Base-by-base conservation (phyloP, 1,140 invertebrate species). In the Drosophila setifemur region DNA sequence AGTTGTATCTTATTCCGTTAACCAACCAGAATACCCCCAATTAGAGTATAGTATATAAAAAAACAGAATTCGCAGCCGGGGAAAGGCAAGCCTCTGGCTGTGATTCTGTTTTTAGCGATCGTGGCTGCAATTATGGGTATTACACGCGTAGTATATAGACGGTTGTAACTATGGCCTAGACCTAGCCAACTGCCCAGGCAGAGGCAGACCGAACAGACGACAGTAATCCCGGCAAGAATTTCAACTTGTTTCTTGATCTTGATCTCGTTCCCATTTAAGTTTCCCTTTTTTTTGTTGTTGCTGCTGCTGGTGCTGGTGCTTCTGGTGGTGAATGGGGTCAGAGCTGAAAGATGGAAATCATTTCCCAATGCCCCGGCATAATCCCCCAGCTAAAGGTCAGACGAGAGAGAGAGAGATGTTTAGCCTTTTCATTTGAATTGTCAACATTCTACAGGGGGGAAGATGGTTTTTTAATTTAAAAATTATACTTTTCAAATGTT, bases 211-310 rank as follows among this genome's bases (percentile, higher is more conserved):
- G 19, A 21, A 28, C 47, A 14, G 28, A 6, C 16, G 45, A 44
- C 25, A 47, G 42, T 47, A 49, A 70, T 69, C 64, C 64, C 49
- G 33, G 29, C 43, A 57, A 69, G 66, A 69, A 69, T 66, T 55
- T 47, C 21, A 48, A 64, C 42, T 23, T 29, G 42, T 43, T 49
- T 70, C 66, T 70, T 70, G 67, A 70, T 70, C 67, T 70, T 70
- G 67, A 70, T 69, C 64, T 69, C 44, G 43, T 57, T 66, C 57
- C 33, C 19, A 26, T 26, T 61, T 50, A 49, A 42, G 37, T 57
- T 42, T 61, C 21, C 52, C 26, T 11, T 33, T 21, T 42, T 33
- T 33, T 14, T 19, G 26, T 31, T 8, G 14, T 19, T 25, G 29
- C 19, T 14, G n/a, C 26, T 40, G 31, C 23, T 58, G 14, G 33